Percentiles rank a stretch among this genome's conserved stretches.
These are phyloP conservation scores for Lithophane socia DNA, from an alignment of 2,888 invertebrate species.

Conservation along the genomic window DNA sequence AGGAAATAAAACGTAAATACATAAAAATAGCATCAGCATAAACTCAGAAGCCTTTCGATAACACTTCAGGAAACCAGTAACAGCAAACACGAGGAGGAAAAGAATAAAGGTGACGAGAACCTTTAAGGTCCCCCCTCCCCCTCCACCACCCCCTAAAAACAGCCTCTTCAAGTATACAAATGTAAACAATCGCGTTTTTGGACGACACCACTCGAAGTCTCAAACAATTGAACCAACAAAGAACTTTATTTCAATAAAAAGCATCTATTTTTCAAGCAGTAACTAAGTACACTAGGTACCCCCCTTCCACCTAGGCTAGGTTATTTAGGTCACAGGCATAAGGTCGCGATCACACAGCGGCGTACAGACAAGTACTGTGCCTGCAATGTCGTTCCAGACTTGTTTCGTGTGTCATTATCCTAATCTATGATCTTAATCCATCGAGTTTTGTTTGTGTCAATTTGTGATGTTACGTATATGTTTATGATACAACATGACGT, in stretches of 20 bases:
- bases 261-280: conserved; percentile 26
- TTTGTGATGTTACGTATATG: not conserved
- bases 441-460: not conserved
- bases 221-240: conserved; percentile 33
- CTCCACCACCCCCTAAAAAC: not conserved
- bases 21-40: conserved; percentile 9
- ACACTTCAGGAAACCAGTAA: conserved; percentile 12
- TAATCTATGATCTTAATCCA: conserved; percentile 17
- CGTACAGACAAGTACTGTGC: conserved; percentile 33
- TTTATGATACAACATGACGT: not conserved
- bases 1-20: not conserved
- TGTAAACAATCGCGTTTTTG: conserved; percentile 32
- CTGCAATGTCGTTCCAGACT: conserved; percentile 35
- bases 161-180: conserved; percentile 32
- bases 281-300: conserved; percentile 34
- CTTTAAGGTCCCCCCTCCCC: not conserved
- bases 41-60: not conserved
- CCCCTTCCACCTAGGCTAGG: conserved; percentile 53
- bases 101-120: conserved; percentile 21
- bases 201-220: conserved; percentile 25
- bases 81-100: conserved; percentile 14
- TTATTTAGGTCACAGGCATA: conserved; percentile 71
- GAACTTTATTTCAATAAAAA: conserved; percentile 26
- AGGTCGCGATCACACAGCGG: conserved; percentile 39
- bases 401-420: conserved; percentile 21